These are phyloP conservation scores for Chydorus sphaericus DNA, from an alignment of 2,888 invertebrate genomes.

Conservation along the genomic window DNA sequence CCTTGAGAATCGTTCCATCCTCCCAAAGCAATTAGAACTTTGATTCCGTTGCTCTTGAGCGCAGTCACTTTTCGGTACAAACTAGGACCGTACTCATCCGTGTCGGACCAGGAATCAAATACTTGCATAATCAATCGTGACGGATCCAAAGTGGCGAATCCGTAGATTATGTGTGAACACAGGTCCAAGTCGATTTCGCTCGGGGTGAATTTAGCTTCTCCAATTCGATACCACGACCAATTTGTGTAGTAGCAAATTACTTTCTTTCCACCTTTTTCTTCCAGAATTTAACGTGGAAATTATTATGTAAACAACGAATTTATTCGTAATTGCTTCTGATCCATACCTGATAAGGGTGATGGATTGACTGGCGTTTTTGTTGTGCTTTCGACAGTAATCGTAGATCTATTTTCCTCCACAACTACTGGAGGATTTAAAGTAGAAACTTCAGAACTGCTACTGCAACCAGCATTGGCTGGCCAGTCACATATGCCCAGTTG, in stretches of 20 bases:
- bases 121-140: slow-evolving; percentile 58
- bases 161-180: slow-evolving; percentile 83
- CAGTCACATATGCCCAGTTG: not conserved
- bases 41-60: slow-evolving; percentile 60
- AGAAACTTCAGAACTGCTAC: too few species aligned
- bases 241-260: slow-evolving; percentile 84
- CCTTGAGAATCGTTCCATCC: slow-evolving; percentile 90
- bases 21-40: slow-evolving; percentile 76
- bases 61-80: slow-evolving; percentile 72
- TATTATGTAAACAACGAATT: too few species aligned
- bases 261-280: slow-evolving; percentile 43
- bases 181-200: slow-evolving; percentile 67
- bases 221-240: slow-evolving; percentile 86
- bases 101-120: slow-evolving; percentile 76
- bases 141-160: slow-evolving; percentile 76
- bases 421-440: too few species aligned
- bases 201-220: slow-evolving; percentile 63
- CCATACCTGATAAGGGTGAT: too few species aligned
- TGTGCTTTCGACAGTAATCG: too few species aligned
- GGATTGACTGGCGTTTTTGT: too few species aligned
- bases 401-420: too few species aligned
- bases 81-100: slow-evolving; percentile 34
- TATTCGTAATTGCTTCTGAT: too few species aligned
- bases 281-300: too few species aligned
- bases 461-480: not conserved